These are phyloP conservation scores for Trilocha varians DNA, from an alignment of 2,888 invertebrate genomes.

Conservation along the genomic window DNA sequence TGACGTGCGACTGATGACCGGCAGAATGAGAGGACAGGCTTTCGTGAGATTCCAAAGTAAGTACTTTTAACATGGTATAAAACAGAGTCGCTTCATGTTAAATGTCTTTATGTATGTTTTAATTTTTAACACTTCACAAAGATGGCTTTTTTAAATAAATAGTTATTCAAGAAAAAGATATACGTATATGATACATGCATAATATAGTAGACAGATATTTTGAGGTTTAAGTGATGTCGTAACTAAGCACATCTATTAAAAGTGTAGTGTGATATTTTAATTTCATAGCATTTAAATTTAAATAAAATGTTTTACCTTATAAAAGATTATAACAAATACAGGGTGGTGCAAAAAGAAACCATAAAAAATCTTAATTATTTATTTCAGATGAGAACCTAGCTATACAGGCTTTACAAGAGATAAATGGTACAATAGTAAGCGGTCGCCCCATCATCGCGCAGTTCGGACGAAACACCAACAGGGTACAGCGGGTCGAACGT, in stretches of 20 bases:
- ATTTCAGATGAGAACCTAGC: constrained; percentile 55
- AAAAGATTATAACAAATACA: not conserved
- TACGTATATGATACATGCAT: too few species aligned
- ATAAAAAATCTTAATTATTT: not conserved
- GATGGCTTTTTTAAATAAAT: too few species aligned
- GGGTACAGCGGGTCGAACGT: not conserved
- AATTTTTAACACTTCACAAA: too few species aligned
- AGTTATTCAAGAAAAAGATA: too few species aligned
- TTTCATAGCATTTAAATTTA: too few species aligned
- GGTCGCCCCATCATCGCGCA: constrained; percentile 64
- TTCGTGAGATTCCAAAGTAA: constrained; percentile 71
- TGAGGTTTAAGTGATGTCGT: too few species aligned
- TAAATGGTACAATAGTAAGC: constrained; percentile 65
- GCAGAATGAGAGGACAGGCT: constrained; percentile 74
- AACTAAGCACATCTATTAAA: too few species aligned
- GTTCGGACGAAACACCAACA: constrained; percentile 44
- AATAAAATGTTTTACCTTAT: not conserved
- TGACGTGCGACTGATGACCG: constrained; percentile 59
- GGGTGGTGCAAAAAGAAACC: not conserved
- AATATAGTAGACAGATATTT: too few species aligned
- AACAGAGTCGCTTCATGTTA: too few species aligned
- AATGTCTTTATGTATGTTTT: not conserved
- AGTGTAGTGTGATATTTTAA: too few species aligned
- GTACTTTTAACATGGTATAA: constrained; percentile 6
- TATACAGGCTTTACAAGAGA: constrained; percentile 57